phyloP scores from a whole-genome alignment of 2,888 invertebrate species.

The Disparrhopalites patrizii region DNA sequence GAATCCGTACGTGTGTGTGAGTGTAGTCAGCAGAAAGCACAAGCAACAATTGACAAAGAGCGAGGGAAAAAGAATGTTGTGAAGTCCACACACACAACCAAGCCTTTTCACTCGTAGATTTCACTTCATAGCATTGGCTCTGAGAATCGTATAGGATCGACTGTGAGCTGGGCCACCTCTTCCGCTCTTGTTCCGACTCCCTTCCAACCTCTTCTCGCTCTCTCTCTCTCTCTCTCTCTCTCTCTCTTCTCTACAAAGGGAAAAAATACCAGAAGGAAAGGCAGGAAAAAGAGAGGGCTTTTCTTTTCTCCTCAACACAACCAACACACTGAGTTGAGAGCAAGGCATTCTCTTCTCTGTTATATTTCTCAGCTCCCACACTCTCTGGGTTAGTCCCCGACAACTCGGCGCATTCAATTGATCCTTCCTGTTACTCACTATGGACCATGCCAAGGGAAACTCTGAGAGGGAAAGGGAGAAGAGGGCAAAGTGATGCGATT shows the following conservation, averaged over 20 bases:
- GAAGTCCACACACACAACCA: no score
- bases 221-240: neutral
- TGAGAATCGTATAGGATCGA: conserved; percentile 1
- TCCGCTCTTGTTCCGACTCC: conserved; percentile 12
- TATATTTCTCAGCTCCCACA: neutral
- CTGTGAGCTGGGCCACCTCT: conserved; percentile 10
- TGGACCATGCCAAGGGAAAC: no score
- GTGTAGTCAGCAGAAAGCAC: neutral
- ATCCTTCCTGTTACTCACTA: conserved; percentile 16
- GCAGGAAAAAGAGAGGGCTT: no score
- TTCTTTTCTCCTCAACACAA: no score
- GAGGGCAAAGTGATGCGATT: conserved; percentile 12
- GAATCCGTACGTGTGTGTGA: no score
- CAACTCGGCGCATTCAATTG: conserved; percentile 20
- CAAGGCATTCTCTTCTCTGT: no score
- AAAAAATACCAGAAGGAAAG: no score
- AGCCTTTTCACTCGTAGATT: no score
- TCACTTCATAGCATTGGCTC: conserved; percentile 11
- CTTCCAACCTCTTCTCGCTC: neutral
- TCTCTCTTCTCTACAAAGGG: neutral
- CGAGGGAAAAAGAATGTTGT: conserved; percentile 1
- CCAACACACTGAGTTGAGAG: no score
- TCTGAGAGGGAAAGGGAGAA: no score
- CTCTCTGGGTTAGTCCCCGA: conserved; percentile 11
- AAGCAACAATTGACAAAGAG: conserved; percentile 18